phyloP scores from a whole-genome alignment of 1,140 invertebrate species.

The Apis laboriosa region DNA sequence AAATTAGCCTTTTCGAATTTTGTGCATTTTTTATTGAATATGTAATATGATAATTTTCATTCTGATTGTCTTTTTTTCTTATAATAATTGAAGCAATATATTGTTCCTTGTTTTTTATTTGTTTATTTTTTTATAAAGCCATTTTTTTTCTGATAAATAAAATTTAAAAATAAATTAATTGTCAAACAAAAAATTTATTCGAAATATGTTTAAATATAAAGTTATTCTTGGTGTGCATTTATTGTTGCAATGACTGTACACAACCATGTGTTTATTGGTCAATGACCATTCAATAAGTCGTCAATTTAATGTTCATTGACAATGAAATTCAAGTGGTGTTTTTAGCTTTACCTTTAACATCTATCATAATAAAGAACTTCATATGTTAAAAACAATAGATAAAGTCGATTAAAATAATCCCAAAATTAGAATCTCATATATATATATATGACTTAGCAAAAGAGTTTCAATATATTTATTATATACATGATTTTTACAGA shows the following conservation, averaged over 20 bases:
- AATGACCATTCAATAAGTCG: conserved; percentile 52
- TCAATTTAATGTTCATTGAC: conserved; percentile 21
- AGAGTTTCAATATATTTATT: too few relatives aligned
- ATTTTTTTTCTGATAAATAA: too few relatives aligned
- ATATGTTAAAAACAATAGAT: not conserved
- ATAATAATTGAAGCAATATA: not conserved
- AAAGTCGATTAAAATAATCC: too few relatives aligned
- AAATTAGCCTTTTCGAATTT: not conserved
- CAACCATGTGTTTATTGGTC: conserved; percentile 37
- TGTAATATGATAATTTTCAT: too few relatives aligned
- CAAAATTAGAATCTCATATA: too few relatives aligned
- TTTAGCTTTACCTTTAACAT: not conserved
- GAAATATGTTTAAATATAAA: not conserved
- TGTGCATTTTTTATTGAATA: not conserved
- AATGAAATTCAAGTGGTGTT: not conserved
- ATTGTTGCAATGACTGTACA: not conserved
- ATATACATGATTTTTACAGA: too few relatives aligned
- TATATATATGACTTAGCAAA: too few relatives aligned
- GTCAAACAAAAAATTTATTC: not conserved
- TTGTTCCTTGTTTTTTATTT: too few relatives aligned
- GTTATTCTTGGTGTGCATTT: not conserved
- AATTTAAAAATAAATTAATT: not conserved
- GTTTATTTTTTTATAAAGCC: too few relatives aligned
- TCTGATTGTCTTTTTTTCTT: not conserved
- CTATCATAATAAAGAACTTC: not conserved